phyloP scores from a whole-genome alignment of 2,888 invertebrate species.

The Xestia rhomboidea region DNA sequence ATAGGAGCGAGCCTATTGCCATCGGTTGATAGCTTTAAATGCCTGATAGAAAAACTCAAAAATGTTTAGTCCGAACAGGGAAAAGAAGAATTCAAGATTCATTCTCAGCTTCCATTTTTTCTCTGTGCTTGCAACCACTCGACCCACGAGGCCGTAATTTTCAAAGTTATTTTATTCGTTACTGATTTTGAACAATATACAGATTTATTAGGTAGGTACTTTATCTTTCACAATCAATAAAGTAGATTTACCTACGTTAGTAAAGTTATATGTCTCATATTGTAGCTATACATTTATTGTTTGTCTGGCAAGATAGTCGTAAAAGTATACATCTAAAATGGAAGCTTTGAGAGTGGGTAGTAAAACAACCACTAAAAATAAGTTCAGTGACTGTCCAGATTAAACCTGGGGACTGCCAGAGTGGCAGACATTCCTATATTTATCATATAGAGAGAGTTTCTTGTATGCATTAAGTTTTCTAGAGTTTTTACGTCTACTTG shows the following conservation, averaged over 20 bases:
- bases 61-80: background rate
- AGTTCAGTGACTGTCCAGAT: slow-evolving; percentile 28
- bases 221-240: background rate
- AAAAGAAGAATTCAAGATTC: background rate
- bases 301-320: slow-evolving; percentile 29
- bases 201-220: background rate
- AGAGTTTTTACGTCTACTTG: background rate
- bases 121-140: no score
- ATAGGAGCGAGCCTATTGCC: background rate
- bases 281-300: slow-evolving; percentile 19
- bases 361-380: slow-evolving; percentile 45
- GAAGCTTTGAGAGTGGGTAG: slow-evolving; percentile 26
- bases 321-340: slow-evolving; percentile 39
- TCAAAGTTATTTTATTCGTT: background rate
- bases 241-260: background rate
- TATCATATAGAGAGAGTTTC: background rate
- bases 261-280: slow-evolving; percentile 1
- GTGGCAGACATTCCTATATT: slow-evolving; percentile 1
- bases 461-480: background rate
- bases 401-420: background rate
- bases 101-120: background rate
- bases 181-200: background rate
- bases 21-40: background rate
- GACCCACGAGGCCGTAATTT: background rate
- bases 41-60: background rate